A percentile compares a stretch with the other conserved stretches of the same genome.
Evolutionary conservation across 2,888 invertebrate species (phyloP).

Genomic region (Patella caerulea): DNA sequence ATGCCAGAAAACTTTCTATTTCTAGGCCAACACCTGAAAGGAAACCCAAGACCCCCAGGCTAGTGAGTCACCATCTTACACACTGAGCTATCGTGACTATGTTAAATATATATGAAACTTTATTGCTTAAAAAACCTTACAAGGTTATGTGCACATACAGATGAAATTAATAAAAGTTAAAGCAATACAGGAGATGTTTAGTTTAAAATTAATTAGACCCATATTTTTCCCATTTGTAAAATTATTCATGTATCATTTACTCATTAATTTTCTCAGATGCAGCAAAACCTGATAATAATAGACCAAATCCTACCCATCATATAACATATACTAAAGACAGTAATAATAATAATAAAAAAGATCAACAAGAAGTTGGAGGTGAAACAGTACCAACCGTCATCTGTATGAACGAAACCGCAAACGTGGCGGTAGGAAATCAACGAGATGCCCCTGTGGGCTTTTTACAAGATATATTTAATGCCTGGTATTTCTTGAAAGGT

Average conservation of each 20-base stretch:
- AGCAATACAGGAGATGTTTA: too few species aligned
- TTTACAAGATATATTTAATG: not conserved
- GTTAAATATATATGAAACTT: too few species aligned
- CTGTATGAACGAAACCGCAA: slow-evolving; percentile 15
- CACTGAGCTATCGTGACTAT: too few species aligned
- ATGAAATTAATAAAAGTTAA: too few species aligned
- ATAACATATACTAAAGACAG: slow-evolving; percentile 3
- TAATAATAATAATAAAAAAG: not conserved
- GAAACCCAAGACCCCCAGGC: too few species aligned
- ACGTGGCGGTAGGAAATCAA: not conserved
- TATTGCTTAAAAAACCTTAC: too few species aligned
- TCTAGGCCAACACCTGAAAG: too few species aligned
- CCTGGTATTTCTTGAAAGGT: slow-evolving; percentile 11
- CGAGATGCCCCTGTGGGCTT: not conserved
- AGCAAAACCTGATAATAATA: not conserved
- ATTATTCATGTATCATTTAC: not conserved
- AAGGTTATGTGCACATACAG: too few species aligned
- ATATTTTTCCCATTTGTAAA: not conserved
- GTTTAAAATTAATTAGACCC: not conserved
- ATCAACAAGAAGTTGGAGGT: not conserved
- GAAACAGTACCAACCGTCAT: slow-evolving; percentile 2
- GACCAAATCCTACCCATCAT: not conserved
- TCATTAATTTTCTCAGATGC: not conserved
- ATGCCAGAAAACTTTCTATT: too few species aligned
- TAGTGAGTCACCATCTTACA: too few species aligned